Conservation (phyloP, 2,797 vertebrate species). For the Cossypha niveicapilla region DNA sequence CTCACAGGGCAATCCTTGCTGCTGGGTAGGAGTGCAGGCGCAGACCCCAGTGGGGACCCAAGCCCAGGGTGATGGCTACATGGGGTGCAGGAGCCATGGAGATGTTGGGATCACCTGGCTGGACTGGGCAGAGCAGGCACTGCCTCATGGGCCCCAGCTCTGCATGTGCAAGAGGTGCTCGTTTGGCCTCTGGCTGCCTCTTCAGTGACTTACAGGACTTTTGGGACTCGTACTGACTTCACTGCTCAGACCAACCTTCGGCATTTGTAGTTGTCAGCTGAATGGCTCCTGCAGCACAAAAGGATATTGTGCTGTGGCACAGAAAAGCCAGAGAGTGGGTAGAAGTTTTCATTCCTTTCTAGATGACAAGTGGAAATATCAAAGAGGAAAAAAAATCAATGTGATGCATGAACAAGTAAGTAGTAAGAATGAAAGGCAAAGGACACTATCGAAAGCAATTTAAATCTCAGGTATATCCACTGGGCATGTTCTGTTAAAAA, state of each 20-base stretch:
- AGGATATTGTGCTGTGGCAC: not conserved
- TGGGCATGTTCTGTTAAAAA: not conserved
- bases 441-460: not conserved
- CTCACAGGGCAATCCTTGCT: not conserved
- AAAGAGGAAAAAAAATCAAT: not conserved
- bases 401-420: not conserved
- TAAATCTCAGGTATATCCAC: not conserved
- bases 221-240: fast-evolving
- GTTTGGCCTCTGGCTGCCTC: not conserved
- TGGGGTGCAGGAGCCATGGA: fast-evolving
- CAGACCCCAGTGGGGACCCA: fast-evolving
- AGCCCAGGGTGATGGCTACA: fast-evolving
- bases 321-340: not conserved
- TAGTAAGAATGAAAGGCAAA: not conserved
- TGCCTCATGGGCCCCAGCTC: fast-evolving
- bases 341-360: not conserved
- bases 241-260: not conserved
- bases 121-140: fast-evolving
- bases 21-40: not conserved
- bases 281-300: not conserved
- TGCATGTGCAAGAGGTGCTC: fast-evolving
- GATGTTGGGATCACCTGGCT: not conserved
- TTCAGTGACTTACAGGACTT: not conserved
- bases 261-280: not conserved
- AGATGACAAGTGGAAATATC: not conserved